Percentiles rank a stretch among this genome's conserved stretches.
phyloP scores from a whole-genome alignment of 2,797 vertebrate genomes.

The Ficedula albicollis region DNA sequence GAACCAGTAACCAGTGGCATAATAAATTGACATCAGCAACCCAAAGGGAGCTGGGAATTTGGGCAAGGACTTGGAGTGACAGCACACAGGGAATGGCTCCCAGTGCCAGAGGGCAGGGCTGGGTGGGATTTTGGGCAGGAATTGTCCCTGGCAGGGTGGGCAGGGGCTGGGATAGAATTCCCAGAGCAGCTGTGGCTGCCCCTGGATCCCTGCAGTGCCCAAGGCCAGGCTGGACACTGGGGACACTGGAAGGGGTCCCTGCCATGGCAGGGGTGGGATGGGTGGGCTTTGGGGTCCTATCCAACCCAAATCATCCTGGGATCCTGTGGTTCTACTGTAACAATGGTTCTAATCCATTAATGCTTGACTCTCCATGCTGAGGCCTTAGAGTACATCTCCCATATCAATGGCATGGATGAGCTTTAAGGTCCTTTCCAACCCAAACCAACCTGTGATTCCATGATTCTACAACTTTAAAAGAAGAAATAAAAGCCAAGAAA shows the following conservation, averaged over 20 bases:
- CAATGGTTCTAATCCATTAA: no score
- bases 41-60: not conserved
- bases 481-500: not conserved
- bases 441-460: not conserved
- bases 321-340: not conserved
- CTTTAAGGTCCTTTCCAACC: not conserved
- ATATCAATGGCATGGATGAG: fast-evolving
- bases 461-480: not conserved
- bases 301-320: not conserved
- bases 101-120: fast-evolving
- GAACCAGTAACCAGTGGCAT: not conserved
- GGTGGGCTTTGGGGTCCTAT: not conserved
- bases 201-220: not conserved
- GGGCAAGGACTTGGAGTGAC: fast-evolving
- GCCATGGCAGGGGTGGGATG: fast-evolving
- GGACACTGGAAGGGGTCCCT: fast-evolving
- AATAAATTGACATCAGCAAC: not conserved
- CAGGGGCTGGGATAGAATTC: not conserved
- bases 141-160: not conserved
- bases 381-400: no score
- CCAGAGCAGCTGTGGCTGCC: not conserved
- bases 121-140: fast-evolving
- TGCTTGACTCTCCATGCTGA: no score
- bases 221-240: not conserved
- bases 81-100: fast-evolving